Percentiles rank a stretch among this genome's conserved stretches.
phyloP scores from a whole-genome alignment of 2,888 invertebrate species.

The Plagodis dolabraria region DNA sequence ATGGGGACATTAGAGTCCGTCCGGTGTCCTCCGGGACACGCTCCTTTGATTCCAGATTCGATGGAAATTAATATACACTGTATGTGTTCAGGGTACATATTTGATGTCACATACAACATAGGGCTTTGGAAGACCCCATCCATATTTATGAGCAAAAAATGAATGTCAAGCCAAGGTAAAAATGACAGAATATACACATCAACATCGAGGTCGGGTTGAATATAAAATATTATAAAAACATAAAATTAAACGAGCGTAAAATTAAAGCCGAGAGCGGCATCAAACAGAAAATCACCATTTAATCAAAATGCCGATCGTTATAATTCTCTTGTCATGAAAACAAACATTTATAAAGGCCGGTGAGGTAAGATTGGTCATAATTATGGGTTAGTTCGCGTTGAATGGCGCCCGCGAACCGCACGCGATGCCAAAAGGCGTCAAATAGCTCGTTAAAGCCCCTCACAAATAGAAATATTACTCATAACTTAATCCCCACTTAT shows the following conservation, averaged over 20 bases:
- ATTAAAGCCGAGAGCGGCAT: slow-evolving; percentile 49
- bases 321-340: slow-evolving; percentile 72
- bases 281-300: slow-evolving; percentile 50
- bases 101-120: slow-evolving; percentile 49
- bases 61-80: slow-evolving; percentile 74
- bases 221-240: slow-evolving; percentile 35
- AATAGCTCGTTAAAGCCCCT: slow-evolving; percentile 80
- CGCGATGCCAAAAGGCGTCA: slow-evolving; percentile 76
- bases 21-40: slow-evolving; percentile 64
- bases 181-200: slow-evolving; percentile 20
- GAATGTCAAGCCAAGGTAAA: slow-evolving; percentile 36
- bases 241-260: slow-evolving; percentile 37
- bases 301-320: slow-evolving; percentile 54
- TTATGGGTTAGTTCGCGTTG: slow-evolving; percentile 61
- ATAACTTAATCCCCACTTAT: slow-evolving; percentile 82
- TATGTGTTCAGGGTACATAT: slow-evolving; percentile 58
- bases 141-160: slow-evolving; percentile 52
- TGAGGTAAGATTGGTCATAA: slow-evolving; percentile 62
- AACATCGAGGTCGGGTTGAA: slow-evolving; percentile 7
- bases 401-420: slow-evolving; percentile 60
- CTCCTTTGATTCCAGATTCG: slow-evolving; percentile 79
- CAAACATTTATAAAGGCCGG: slow-evolving; percentile 66
- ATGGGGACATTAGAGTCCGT: slow-evolving; percentile 68
- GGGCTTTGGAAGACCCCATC: slow-evolving; percentile 35
- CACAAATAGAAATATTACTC: slow-evolving; percentile 80